Evolutionary conservation across 2,113 vertebrate species (phyloP), one percentile per base, ranked within the genome.

Genomic region (Oreochromis tanganicae): DNA sequence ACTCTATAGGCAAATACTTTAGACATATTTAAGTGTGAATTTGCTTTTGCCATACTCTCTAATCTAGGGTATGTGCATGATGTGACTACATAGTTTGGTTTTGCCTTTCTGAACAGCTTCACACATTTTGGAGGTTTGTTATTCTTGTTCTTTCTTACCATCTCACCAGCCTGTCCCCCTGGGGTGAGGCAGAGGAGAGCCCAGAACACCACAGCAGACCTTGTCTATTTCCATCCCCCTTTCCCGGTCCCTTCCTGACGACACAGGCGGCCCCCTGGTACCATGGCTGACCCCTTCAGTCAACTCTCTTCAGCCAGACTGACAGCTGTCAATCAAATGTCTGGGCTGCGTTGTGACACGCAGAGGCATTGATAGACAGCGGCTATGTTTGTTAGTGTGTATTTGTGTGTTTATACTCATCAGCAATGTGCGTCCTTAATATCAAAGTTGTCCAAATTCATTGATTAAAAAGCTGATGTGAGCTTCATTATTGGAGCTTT

Each of bases 271-370:
- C 83, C 94, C 71, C 75, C 81, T 55, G 89, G 87, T 80, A 78
- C 88, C 78, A 81, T 8, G 82, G 36, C 84, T 94, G 93, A 94
- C 91, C 91, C 87, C 88, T 57, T 94, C 92, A 89, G 83, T 95
- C 95, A 94, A 61, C 91, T 89, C 85, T 66, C 82, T 79, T 95
- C 91, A 89, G 71, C 80, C 29, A 57, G 85, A 95, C 57, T 93
- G 94, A 88, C 93, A 93, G 89, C 91, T 94, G 92, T 90, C 94
- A 91, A 82, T 96, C 92, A 90, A 59, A 56, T 68, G 88, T 91
- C 89, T 55, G 81, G 68, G 56, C 68, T 41, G 56, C 36, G 1
- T 66, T 17, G 87, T 88, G 86, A 94, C 93, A 88, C n/a, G 63
- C 14, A 66, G 68, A 85, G 29, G 66, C 83, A 56, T 41, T 94